Base-by-base conservation (phyloP, 2,113 vertebrate species). In the Tinamus guttatus region DNA sequence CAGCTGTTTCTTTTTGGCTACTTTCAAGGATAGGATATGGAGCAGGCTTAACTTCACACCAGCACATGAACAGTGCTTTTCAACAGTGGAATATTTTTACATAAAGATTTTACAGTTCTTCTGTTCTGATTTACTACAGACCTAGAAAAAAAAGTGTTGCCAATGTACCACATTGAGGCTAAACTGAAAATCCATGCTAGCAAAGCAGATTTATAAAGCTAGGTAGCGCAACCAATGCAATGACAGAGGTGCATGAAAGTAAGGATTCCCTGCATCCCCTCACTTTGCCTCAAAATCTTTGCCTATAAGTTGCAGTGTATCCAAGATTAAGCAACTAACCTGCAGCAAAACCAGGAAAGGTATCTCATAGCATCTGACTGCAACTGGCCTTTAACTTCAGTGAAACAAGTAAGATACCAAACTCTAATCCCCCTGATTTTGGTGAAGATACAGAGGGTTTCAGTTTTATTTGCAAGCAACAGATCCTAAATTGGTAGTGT, bases 321-420 rank as follows among this genome's bases (percentile, higher is more conserved):
- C 6, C 15, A 16, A 52, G 45, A 65, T 83, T 79, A 74, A 85
- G 69, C 19, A 69, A 49, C 9, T 41, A 79, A 52, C 21, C 47
- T 63, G 59, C n/a, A 82, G 32, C 9, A 91, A 87, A 87, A 89
- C 28, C 67, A 77, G 59, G 22, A 62, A 85, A 82, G 8, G 52
- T 58, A 73, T 76, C 47, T 87, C 58, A 85, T 3, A 2, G 25
- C 32, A 76, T 76, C 58, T 64, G 34, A 34, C 62, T 62, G 59
- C 68, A 49, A 43, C 1, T 0, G 0, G 12, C 76, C 9, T 7
- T 12, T 45, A 83, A 70, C 15, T 63, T 28, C 1, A 81, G 28
- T 34, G n/a, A 86, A 90, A 82, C 5, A 59, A 70, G 1, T 5
- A n/a, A 59, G 20, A 54, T 67, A 49, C 14, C 49, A 41, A 93